Conservation (phyloP, 1,140 invertebrate genomes). For the Apis cerana region DNA sequence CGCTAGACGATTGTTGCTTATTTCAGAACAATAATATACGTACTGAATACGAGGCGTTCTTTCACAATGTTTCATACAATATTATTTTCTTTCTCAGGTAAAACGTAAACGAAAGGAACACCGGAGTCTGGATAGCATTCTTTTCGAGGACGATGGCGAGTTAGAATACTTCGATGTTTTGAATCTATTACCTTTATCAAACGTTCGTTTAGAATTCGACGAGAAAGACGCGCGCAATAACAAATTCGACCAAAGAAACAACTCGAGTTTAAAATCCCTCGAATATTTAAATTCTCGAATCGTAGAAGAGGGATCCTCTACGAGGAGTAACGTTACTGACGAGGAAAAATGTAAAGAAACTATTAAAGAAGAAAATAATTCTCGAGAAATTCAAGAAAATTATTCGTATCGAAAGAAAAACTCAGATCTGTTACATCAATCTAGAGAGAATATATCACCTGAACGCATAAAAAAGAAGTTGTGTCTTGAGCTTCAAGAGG, state of each 20-base stretch:
- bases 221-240: constrained; percentile 58
- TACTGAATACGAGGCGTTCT: too few relatives aligned
- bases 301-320: constrained; percentile 13
- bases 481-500: neutral
- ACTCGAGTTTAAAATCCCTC: constrained; percentile 18
- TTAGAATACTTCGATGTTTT: constrained; percentile 79
- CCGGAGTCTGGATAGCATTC: constrained; percentile 77
- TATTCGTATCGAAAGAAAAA: neutral
- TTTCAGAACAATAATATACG: too few relatives aligned
- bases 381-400: neutral
- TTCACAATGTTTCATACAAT: too few relatives aligned
- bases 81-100: constrained; percentile 63
- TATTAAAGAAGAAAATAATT: constrained; percentile 37
- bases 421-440: neutral
- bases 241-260: constrained; percentile 26
- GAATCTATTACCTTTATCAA: constrained; percentile 78
- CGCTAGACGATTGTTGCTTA: too few relatives aligned
- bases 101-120: constrained; percentile 80
- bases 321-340: constrained; percentile 63
- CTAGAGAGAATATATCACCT: neutral
- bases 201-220: constrained; percentile 74
- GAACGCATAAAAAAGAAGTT: neutral
- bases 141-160: constrained; percentile 78
- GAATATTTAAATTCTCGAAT: constrained; percentile 26
- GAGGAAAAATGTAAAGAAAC: constrained; percentile 68